Percentiles rank a stretch among this genome's conserved stretches.
phyloP scores from a whole-genome alignment of 2,797 vertebrate genomes.

The Brotula barbata region DNA sequence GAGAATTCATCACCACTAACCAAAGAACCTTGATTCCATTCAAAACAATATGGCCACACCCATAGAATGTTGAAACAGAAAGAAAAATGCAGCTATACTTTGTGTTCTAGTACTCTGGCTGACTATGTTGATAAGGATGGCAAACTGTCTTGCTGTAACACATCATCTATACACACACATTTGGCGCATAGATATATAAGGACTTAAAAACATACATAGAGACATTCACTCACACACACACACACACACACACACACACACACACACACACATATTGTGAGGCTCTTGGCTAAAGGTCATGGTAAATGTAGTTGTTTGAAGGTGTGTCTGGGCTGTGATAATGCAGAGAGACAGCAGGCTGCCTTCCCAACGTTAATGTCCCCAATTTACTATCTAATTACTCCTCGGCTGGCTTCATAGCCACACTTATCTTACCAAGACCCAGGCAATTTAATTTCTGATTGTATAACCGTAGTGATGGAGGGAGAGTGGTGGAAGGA shows the following conservation, averaged over 20 bases:
- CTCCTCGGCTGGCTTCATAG: constrained; percentile 78
- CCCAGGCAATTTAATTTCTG: constrained; percentile 86
- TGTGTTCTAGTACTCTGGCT: too few relatives aligned
- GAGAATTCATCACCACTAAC: too few relatives aligned
- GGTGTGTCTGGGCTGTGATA: constrained; percentile 78
- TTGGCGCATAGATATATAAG: constrained; percentile 23
- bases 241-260: constrained; percentile 21
- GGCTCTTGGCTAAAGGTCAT: constrained; percentile 73
- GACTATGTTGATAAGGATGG: too few relatives aligned
- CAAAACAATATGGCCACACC: too few relatives aligned
- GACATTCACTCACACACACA: constrained; percentile 21
- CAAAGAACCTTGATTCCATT: too few relatives aligned
- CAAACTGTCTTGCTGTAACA: constrained; percentile 8
- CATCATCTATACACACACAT: constrained; percentile 19
- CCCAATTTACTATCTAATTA: constrained; percentile 86
- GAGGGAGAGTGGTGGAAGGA: constrained; percentile 71
- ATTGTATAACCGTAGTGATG: constrained; percentile 74
- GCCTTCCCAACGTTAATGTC: constrained; percentile 78
- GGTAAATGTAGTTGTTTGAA: constrained; percentile 77
- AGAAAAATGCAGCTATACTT: too few relatives aligned
- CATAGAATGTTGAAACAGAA: too few relatives aligned
- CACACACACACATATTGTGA: constrained; percentile 37
- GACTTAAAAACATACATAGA: constrained; percentile 37
- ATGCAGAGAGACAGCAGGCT: constrained; percentile 75
- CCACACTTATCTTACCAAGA: constrained; percentile 83